Evolutionary conservation across 2,888 invertebrate genomes (phyloP).

Genomic region (Sarcophaga caerulescens): DNA sequence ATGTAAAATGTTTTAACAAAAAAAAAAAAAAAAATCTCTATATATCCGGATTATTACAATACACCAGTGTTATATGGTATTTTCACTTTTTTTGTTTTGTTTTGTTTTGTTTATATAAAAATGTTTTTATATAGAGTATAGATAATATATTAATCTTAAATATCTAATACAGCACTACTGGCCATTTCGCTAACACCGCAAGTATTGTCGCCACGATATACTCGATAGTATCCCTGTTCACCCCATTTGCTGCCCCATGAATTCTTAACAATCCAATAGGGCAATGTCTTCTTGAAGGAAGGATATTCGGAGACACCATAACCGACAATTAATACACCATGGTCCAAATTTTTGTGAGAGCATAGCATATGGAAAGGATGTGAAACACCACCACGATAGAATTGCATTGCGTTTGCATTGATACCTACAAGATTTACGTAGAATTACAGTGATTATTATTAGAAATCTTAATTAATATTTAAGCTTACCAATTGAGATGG

Average conservation of each 20-base stretch:
- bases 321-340: slow-evolving; percentile 97
- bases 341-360: slow-evolving; percentile 89
- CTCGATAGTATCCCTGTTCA: slow-evolving; percentile 96
- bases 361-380: slow-evolving; percentile 95
- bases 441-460: background rate
- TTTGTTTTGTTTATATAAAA: slow-evolving; percentile 40
- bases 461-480: background rate
- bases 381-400: slow-evolving; percentile 96
- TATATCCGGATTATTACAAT: background rate
- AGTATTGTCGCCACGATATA: slow-evolving; percentile 96
- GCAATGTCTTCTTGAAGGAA: slow-evolving; percentile 89
- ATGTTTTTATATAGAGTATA: slow-evolving; percentile 23
- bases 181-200: slow-evolving; percentile 96
- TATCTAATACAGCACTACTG: slow-evolving; percentile 88
- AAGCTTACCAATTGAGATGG: slow-evolving; percentile 92
- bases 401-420: slow-evolving; percentile 98
- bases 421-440: slow-evolving; percentile 82
- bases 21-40: too few species aligned
- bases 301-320: slow-evolving; percentile 91
- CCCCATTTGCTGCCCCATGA: slow-evolving; percentile 97
- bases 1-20: slow-evolving; percentile 8
- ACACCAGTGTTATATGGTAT: slow-evolving; percentile 20
- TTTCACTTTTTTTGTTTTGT: background rate
- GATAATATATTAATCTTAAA: slow-evolving; percentile 56
- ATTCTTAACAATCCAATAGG: slow-evolving; percentile 97